phyloP scores from a whole-genome alignment of 1,140 invertebrate genomes.

The Meloidogyne floridensis region DNA sequence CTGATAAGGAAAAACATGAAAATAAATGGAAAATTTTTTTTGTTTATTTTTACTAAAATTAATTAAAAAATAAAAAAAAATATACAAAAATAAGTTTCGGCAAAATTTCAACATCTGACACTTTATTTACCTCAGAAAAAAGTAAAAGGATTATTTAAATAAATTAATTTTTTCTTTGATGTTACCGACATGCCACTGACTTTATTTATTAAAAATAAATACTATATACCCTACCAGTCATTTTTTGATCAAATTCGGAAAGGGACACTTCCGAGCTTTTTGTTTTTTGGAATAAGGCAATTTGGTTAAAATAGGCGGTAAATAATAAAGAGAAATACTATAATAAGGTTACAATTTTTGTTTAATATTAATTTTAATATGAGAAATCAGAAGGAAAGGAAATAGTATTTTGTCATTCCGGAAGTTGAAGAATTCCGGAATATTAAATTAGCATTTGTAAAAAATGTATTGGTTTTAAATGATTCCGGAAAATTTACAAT shows the following conservation, averaged over 20 bases:
- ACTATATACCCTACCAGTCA: not conserved
- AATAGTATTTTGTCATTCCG: too few relatives aligned
- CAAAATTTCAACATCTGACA: not conserved
- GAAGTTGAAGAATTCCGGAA: too few relatives aligned
- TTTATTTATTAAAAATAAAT: not conserved
- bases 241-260: not conserved
- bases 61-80: too few relatives aligned
- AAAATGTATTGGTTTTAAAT: too few relatives aligned
- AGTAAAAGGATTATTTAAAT: not conserved
- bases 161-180: not conserved
- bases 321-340: not conserved
- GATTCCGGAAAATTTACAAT: too few relatives aligned
- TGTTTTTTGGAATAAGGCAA: not conserved
- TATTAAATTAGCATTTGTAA: too few relatives aligned
- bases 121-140: not conserved
- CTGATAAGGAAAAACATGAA: too few relatives aligned
- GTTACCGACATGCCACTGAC: not conserved
- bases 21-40: not conserved
- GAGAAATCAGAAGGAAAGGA: too few relatives aligned
- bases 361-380: too few relatives aligned
- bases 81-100: too few relatives aligned
- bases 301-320: not conserved
- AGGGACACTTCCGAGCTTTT: not conserved
- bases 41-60: not conserved
- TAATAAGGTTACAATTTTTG: not conserved